Percentiles rank a stretch among this genome's conserved stretches.
These are phyloP conservation scores for Archilochus colubris DNA, from an alignment of 2,113 vertebrate genomes.

Conservation along the genomic window DNA sequence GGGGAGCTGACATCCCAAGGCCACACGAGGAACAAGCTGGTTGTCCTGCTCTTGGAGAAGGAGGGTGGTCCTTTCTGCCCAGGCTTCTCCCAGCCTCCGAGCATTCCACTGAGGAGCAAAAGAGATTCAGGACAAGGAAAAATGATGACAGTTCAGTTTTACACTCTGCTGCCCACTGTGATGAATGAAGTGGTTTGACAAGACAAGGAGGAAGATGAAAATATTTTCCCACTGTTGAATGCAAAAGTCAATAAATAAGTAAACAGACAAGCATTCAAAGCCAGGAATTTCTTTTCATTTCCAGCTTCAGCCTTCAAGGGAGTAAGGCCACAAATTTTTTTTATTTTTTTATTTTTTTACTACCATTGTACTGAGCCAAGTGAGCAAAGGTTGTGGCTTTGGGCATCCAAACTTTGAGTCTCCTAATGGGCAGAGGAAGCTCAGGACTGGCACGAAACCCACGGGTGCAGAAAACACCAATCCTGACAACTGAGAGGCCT, in stretches of 20 bases:
- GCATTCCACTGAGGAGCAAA: neutral
- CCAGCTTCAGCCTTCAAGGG: constrained; percentile 56
- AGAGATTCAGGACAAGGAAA: neutral
- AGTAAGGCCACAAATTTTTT: constrained; percentile 31
- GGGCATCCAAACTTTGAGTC: neutral
- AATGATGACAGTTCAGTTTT: neutral
- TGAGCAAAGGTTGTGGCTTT: constrained; percentile 24
- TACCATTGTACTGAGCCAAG: neutral
- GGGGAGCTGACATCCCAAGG: neutral
- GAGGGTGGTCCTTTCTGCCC: neutral
- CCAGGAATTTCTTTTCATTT: constrained; percentile 58
- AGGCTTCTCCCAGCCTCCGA: neutral
- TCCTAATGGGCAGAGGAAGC: neutral
- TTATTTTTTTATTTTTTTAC: constrained; percentile 55
- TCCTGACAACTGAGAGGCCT: neutral
- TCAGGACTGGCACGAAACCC: neutral
- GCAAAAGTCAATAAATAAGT: constrained; percentile 64
- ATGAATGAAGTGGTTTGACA: constrained; percentile 45
- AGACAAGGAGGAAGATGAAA: constrained; percentile 26
- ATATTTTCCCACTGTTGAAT: constrained; percentile 40
- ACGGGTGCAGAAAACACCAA: neutral
- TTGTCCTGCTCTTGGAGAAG: neutral
- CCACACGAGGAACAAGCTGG: neutral
- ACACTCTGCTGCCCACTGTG: neutral
- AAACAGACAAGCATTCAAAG: constrained; percentile 57